Base-by-base conservation (phyloP, 2,888 invertebrate genomes). In the Hipparchia sbordonii region DNA sequence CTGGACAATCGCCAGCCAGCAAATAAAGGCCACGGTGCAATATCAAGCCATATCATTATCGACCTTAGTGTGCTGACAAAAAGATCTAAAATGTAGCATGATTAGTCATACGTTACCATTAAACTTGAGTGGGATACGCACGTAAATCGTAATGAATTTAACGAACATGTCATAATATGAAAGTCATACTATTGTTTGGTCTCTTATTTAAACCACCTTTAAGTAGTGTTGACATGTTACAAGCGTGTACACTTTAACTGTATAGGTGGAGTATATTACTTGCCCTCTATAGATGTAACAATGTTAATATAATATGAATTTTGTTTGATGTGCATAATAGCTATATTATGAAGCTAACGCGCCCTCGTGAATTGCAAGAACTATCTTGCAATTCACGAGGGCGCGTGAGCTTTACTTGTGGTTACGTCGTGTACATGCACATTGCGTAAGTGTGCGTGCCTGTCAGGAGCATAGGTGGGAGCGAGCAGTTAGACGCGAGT, bases 1-100 rank as follows among this genome's bases (percentile, higher is more conserved):
- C 85, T 91, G 90, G 89, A 82, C 70, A 72, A 56, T 65, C 60
- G 79, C 81, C 78, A 80, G 74, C 72, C 68, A 65, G 67, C 69
- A 62, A 72, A 72, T 63, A 66, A 46, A 65, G 70, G 69, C 68
- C 65, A 60, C 9, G 65, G 46, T 70, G 33, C 23, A 63, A 33
- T 60, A 45, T 39, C 6, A 52, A 60, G 7, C 46, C 52, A 62
- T 10, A 52, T 56, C 39, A 74, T 61, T 54, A 12, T 61, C 52
- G 9, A 13, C 61, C 2, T 48, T 74, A 70, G 13, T 9, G 0
- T 9, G 5, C 61, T n/a, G 2, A 1, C 6, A 13, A 52, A 23
- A 61, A 60, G 8, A 51, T 13, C 10, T 39, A 45, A 61, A 52
- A n/a, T 54, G 7, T 1, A 6, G 39, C 8, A 13, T 52, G 2